Evolutionary conservation across 2,888 invertebrate genomes (phyloP), one percentile per base, ranked within the genome.

Genomic region (Cheilosia variabilis): DNA sequence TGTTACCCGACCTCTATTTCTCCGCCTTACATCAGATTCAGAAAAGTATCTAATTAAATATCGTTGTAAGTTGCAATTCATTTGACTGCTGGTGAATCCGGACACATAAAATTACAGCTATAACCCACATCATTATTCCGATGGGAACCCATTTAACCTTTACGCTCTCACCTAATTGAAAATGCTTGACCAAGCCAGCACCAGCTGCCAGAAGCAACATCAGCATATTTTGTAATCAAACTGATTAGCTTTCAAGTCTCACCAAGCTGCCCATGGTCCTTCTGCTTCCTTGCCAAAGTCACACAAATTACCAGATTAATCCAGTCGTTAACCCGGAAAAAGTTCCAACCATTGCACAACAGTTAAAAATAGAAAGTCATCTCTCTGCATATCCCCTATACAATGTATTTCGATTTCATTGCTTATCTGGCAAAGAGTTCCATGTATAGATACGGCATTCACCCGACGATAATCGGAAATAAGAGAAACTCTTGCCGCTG

Each of bases 341-440:
- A 75, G n/a, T 58, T 53, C 7, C 41, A 41, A 22, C 34, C 37
- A 63, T 17, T 73, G 63, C 72, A 53, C 27, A 57, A 27, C 24
- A 41, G 68, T 47, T 69, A 62, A 77, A 69, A 68, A 68, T 77
- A 68, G 60, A 47, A 62, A 53, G 68, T 69, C 68, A 55, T 63
- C 53, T 63, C 53, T 43, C 15, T 52, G 6, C 31, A 34, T 31
- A 47, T 6, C 47, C 10, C 37, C 50, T 22, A 6, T 17, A 13
- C 5, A 50, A 19, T 19, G 10, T 17, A 24, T 52, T n/a, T 19
- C 19, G n/a, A 52, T 24, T 6, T 10, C 41, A 10, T 2, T 43
- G 17, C 24, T 17, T 22, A 47, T 63, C 34, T 52, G 31, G 10
- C 15, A 41, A 24, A 52, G 24, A 41, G 50, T 4, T 41, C 17